Base-by-base conservation (phyloP, 1,140 invertebrate species). In the Batillaria attramentaria region DNA sequence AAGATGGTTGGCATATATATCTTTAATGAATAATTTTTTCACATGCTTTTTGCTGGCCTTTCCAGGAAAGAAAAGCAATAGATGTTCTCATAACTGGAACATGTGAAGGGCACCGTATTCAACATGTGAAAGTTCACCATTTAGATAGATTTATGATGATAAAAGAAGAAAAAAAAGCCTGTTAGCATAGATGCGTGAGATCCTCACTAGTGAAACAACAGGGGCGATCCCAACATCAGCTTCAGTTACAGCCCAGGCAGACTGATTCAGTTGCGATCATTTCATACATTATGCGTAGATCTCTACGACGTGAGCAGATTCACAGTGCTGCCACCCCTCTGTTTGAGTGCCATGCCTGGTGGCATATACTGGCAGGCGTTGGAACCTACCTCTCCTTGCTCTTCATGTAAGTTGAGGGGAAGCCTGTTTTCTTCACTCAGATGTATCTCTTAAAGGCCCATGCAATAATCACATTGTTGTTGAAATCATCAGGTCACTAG, bases 271-370 rank as follows among this genome's bases (percentile, higher is more conserved):
- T 60, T 60, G 6, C 24, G 6, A 10, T 10, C 4, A 6, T n/a
- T 60, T 6, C 24, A 6, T n/a, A 10, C 24, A 10, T 60, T 65
- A 13, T 24, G 13, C 62, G 54, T 57, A 75, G 72, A 35, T 62
- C 54, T 18, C 18, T 75, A 24, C 60, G 72, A n/a, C 54, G 72
- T 65, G 72, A 75, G n/a, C 33, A 75, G 54, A 31, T 75, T 10
- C 72, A 75, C 35, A 62, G 46, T 16, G 72, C 72, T 41, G 72
- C 72, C 54, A 75, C 72, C 13, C 72, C 72, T 3, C 31, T 75
- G 37, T 75, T 75, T 75, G 72, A 75, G 39, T 75, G 72, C 31
- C 72, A 75, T 46, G 72, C 72, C 24, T 73, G 72, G 72, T 73
- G 72, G 72, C 72, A 73, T 20, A 73, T 73, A 16, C 46, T 73